Conservation (phyloP, 2,113 vertebrate genomes). For the Siniperca knerii region DNA sequence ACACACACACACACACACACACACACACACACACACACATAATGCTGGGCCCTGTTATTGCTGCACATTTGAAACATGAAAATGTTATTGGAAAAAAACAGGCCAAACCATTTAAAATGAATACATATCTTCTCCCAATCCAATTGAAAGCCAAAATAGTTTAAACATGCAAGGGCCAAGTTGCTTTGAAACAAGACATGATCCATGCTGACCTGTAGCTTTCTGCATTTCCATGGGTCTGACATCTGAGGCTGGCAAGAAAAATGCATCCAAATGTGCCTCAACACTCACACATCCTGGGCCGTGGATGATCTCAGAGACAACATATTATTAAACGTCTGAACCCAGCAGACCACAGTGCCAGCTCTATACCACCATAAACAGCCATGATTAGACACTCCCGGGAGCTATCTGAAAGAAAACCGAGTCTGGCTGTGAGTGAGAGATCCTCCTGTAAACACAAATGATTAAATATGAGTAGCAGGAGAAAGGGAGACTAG, state of each 20-base stretch:
- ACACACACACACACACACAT: conserved; percentile 29
- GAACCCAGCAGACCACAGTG: conserved; percentile 40
- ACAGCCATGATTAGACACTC: conserved; percentile 57
- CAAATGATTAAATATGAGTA: conserved; percentile 33
- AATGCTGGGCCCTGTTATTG: conserved; percentile 16
- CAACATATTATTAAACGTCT: conserved; percentile 66
- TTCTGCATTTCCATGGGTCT: background rate
- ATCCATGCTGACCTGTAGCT: conserved; percentile 4
- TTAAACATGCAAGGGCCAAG: background rate
- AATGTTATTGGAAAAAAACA: conserved; percentile 40
- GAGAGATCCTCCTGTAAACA: conserved; percentile 42
- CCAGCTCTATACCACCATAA: conserved; percentile 48
- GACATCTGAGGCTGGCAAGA: conserved; percentile 4
- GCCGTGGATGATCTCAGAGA: conserved; percentile 48
- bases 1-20: conserved; percentile 30
- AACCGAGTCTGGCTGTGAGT: conserved; percentile 26
- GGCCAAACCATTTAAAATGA: conserved; percentile 12
- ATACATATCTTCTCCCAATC: background rate
- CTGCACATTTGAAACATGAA: conserved; percentile 10
- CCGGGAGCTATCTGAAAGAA: conserved; percentile 26
- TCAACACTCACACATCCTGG: conserved; percentile 22
- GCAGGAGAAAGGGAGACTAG: conserved; percentile 10
- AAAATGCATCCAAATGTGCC: conserved; percentile 29
- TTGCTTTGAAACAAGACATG: background rate
- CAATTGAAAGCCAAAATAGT: conserved; percentile 18